phyloP scores from a whole-genome alignment of 2,113 vertebrate genomes.

The Oxygymnocypris stewartii region DNA sequence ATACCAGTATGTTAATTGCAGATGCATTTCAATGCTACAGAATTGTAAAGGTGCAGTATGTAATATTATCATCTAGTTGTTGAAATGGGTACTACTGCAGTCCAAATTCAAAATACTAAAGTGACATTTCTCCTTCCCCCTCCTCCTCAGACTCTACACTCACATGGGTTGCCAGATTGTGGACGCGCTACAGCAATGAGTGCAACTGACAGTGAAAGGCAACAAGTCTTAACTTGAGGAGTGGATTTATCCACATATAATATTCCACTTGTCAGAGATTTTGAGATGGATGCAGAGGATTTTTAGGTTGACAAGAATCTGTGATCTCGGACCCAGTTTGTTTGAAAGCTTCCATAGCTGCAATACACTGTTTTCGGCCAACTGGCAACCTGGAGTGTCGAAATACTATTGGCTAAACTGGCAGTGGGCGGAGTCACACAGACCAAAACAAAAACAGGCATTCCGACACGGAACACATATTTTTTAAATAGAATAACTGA shows the following conservation, averaged over 20 bases:
- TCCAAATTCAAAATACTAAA: neutral
- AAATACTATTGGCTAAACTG: neutral
- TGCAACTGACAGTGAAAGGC: neutral
- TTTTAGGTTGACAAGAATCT: no score
- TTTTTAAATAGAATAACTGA: neutral
- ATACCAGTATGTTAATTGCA: neutral
- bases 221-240: neutral
- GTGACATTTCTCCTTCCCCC: neutral
- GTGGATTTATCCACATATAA: neutral
- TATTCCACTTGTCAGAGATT: neutral
- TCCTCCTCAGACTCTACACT: neutral
- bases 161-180: neutral
- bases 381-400: neutral
- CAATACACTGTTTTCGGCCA: neutral
- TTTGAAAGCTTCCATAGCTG: no score
- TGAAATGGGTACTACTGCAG: neutral
- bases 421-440: neutral
- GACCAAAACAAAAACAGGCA: neutral
- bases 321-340: no score
- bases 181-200: neutral
- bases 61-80: neutral
- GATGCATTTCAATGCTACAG: neutral
- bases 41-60: neutral
- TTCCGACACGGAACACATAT: neutral
- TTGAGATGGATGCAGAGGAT: no score